phyloP scores from a whole-genome alignment of 2,113 vertebrate species.

The Callithrix jacchus region DNA sequence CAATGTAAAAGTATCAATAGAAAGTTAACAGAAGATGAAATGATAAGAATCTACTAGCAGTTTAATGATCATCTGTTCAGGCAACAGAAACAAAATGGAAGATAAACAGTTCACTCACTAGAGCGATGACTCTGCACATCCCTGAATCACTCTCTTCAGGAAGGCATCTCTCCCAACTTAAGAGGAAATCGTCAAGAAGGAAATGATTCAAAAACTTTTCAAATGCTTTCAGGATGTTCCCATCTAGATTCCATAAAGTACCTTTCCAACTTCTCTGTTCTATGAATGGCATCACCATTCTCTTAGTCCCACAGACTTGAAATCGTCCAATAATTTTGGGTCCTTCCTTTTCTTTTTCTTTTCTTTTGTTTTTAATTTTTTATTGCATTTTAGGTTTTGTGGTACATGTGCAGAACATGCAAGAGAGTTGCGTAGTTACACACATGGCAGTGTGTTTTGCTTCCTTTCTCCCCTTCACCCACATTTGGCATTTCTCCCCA shows the following conservation, averaged over 20 bases:
- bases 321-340: neutral
- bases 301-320: neutral
- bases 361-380: too few relatives aligned
- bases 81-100: neutral
- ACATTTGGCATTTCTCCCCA: too few relatives aligned
- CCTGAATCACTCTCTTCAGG: neutral
- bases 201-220: neutral
- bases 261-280: neutral
- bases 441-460: too few relatives aligned
- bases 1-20: neutral
- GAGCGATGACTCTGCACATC: neutral
- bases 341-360: neutral
- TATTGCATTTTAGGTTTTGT: too few relatives aligned
- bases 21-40: neutral
- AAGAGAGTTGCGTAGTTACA: too few relatives aligned
- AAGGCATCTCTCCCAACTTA: neutral
- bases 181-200: neutral
- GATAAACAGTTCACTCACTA: neutral
- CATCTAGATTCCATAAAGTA: neutral
- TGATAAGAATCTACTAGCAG: neutral
- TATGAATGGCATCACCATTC: neutral
- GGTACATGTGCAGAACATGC: too few relatives aligned
- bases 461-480: too few relatives aligned
- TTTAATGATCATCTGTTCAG: neutral
- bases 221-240: neutral